Evolutionary conservation across 2,888 invertebrate species (phyloP).

Genomic region (Meganola albula): DNA sequence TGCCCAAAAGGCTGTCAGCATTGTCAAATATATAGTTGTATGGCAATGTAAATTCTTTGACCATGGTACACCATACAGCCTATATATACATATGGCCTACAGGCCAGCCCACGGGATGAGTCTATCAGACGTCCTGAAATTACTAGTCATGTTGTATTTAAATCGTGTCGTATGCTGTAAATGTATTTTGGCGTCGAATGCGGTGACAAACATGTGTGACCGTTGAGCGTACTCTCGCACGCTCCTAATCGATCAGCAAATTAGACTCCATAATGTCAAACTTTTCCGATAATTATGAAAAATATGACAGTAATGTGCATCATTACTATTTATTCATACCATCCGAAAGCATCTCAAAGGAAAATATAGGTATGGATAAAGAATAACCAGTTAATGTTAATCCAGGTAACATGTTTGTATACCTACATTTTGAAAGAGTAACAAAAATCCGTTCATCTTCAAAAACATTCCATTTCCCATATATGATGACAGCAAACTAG

Average conservation of each 20-base stretch:
- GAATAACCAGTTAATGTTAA: too few relatives aligned
- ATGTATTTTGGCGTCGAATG: constrained; percentile 25
- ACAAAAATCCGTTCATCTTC: too few relatives aligned
- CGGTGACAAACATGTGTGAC: constrained; percentile 42
- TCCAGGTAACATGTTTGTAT: too few relatives aligned
- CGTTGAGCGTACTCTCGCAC: constrained; percentile 52
- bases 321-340: too few relatives aligned
- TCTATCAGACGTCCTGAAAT: not conserved
- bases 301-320: constrained; percentile 44
- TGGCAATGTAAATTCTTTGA: too few relatives aligned
- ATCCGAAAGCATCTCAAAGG: too few relatives aligned
- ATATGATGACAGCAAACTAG: too few relatives aligned
- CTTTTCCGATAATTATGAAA: constrained; percentile 59
- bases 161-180: constrained; percentile 40
- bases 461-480: too few relatives aligned
- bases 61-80: not conserved
- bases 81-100: not conserved
- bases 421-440: too few relatives aligned
- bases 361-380: too few relatives aligned
- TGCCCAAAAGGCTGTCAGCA: too few relatives aligned
- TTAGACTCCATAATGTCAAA: constrained; percentile 52
- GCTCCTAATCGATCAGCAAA: constrained; percentile 69
- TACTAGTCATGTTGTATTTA: constrained; percentile 6
- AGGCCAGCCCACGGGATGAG: not conserved
- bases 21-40: too few relatives aligned